phyloP scores from a whole-genome alignment of 2,113 vertebrate species.

The Pan paniscus region DNA sequence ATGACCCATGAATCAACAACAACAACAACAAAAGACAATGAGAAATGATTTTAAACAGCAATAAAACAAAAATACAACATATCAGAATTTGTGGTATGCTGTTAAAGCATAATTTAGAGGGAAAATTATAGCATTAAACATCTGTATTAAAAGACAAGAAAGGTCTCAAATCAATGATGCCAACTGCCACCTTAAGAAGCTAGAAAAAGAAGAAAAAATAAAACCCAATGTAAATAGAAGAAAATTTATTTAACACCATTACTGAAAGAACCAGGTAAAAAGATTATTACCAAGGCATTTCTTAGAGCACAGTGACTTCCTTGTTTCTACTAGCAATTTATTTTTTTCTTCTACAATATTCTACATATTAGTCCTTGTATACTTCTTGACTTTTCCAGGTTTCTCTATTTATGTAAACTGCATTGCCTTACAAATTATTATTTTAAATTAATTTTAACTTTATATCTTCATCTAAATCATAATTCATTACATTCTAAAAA shows the following conservation, averaged over 20 bases:
- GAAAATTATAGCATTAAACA: neutral
- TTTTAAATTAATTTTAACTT: slow-evolving; percentile 17
- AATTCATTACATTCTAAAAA: neutral
- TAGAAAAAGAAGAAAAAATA: neutral
- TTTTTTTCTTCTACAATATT: neutral
- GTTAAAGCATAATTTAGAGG: neutral
- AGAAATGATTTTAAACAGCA: neutral
- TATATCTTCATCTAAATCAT: neutral
- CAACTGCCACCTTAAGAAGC: neutral
- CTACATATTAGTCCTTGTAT: neutral
- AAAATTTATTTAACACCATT: neutral
- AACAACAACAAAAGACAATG: neutral
- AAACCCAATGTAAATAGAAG: neutral
- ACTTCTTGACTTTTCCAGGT: neutral
- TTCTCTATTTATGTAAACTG: neutral
- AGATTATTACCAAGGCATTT: neutral
- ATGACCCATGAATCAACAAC: neutral
- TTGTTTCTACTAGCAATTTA: neutral
- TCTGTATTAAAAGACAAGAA: neutral
- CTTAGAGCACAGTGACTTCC: neutral
- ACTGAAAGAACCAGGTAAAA: neutral
- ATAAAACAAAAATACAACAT: neutral
- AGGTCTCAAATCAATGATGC: neutral
- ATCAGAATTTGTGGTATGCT: neutral
- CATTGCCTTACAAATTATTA: neutral